Conservation (phyloP, 2,888 invertebrate species). For the Rhamphomyia laevipes region DNA sequence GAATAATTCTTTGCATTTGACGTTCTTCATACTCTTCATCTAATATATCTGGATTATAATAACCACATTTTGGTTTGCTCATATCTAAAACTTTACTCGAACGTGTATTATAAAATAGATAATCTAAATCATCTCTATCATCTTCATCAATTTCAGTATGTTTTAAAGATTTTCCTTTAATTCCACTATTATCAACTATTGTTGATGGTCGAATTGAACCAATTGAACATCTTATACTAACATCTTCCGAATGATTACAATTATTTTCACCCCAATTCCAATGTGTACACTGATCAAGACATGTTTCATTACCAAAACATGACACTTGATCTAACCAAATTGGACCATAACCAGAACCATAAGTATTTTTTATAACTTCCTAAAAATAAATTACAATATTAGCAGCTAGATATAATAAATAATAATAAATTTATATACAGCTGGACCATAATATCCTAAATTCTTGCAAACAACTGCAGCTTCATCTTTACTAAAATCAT, state of each 20-base stretch:
- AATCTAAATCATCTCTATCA: neutral
- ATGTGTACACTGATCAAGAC: slow-evolving; percentile 50
- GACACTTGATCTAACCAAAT: slow-evolving; percentile 61
- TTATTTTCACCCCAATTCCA: slow-evolving; percentile 58
- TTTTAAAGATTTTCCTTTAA: neutral
- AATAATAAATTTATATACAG: slow-evolving; percentile 22
- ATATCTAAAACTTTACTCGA: slow-evolving; percentile 31
- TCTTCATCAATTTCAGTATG: slow-evolving; percentile 1
- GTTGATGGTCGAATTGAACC: slow-evolving; percentile 20
- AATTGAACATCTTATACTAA: slow-evolving; percentile 41
- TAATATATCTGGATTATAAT: slow-evolving; percentile 26
- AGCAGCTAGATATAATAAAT: neutral
- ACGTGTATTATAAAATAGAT: slow-evolving; percentile 1
- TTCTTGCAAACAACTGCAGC: slow-evolving; percentile 51
- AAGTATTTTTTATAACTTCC: slow-evolving; percentile 30
- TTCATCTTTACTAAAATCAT: slow-evolving; percentile 54
- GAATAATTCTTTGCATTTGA: slow-evolving; percentile 46
- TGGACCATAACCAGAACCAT: slow-evolving; percentile 43
- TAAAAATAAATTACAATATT: slow-evolving; percentile 10
- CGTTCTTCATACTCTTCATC: slow-evolving; percentile 39
- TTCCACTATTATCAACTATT: slow-evolving; percentile 4
- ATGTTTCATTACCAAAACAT: slow-evolving; percentile 54
- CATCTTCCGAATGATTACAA: slow-evolving; percentile 63
- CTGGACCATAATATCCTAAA: slow-evolving; percentile 43
- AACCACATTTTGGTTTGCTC: slow-evolving; percentile 41